Conservation (phyloP, 53 echinoderm and acorn worm species). For the Actinopyga echinites region DNA sequence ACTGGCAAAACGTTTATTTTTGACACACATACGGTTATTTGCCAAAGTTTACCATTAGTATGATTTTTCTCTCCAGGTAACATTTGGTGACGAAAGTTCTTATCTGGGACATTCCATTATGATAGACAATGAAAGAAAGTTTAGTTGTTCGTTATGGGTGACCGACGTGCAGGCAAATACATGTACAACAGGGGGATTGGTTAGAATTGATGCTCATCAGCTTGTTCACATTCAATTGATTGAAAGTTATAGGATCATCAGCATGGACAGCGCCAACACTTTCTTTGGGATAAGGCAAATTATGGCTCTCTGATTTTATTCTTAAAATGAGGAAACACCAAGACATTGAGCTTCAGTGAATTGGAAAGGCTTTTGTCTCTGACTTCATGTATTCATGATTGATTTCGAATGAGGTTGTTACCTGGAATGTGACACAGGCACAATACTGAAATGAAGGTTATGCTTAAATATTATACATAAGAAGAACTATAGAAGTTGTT, state of each 20-base stretch:
- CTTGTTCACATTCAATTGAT: not conserved
- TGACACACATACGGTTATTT: too few species aligned
- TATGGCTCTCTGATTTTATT: not conserved
- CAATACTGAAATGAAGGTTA: too few species aligned
- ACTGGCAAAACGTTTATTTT: too few species aligned
- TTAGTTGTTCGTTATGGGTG: not conserved
- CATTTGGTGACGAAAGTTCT: not conserved
- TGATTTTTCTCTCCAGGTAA: not conserved
- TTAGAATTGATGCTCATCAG: not conserved
- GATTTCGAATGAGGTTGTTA: too few species aligned
- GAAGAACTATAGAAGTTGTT: too few species aligned
- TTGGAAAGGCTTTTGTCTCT: too few species aligned
- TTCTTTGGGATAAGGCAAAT: not conserved
- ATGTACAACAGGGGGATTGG: constrained; percentile 10
- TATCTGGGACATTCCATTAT: constrained; percentile 14
- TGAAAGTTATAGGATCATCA: not conserved
- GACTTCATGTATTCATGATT: too few species aligned
- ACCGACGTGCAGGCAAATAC: not conserved
- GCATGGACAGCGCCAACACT: not conserved
- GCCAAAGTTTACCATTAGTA: too few species aligned
- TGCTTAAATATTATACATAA: too few species aligned
- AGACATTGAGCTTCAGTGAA: too few species aligned
- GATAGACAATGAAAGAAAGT: not conserved
- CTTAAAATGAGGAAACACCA: too few species aligned
- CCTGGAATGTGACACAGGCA: too few species aligned